Percentiles rank a stretch among this genome's conserved stretches.
These are phyloP conservation scores for Calyptomena viridis DNA, from an alignment of 2,113 vertebrate genomes.

Conservation along the genomic window DNA sequence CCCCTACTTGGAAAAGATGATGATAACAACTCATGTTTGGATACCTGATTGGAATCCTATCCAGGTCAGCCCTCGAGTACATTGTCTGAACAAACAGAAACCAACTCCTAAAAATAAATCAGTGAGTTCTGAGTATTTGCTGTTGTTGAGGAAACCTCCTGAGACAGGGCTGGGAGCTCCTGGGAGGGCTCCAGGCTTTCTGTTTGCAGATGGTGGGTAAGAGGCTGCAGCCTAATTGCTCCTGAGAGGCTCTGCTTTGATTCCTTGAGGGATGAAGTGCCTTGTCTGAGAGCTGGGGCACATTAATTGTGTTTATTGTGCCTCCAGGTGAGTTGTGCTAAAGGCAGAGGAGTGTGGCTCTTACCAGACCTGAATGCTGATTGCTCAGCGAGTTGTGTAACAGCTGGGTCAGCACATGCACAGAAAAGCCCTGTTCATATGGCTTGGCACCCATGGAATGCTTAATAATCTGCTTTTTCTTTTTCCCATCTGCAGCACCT, in stretches of 20 bases:
- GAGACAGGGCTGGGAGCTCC: not conserved
- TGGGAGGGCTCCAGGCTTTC: not conserved
- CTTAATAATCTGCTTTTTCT: not conserved
- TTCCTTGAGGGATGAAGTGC: not conserved
- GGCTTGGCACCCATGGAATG: not conserved
- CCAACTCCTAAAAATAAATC: not conserved
- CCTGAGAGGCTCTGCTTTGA: not conserved
- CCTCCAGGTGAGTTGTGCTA: not conserved
- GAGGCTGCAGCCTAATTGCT: not conserved
- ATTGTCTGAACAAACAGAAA: not conserved
- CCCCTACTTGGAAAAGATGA: not conserved
- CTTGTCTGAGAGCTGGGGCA: not conserved
- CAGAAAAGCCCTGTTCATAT: not conserved
- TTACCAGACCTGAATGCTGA: not conserved
- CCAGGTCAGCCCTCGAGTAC: not conserved
- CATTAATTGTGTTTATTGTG: fast-evolving
- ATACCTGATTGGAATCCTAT: not conserved
- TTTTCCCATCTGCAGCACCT: not conserved
- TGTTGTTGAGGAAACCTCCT: not conserved
- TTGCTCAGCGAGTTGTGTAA: not conserved
- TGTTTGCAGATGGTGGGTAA: not conserved
- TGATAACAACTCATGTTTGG: not conserved
- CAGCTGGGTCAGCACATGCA: not conserved
- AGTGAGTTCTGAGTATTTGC: not conserved
- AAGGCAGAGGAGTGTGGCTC: not conserved